A percentile compares a stretch with the other conserved stretches of the same genome.
phyloP scores from a whole-genome alignment of 1,140 invertebrate species.

The Caenorhabditis tropicalis region DNA sequence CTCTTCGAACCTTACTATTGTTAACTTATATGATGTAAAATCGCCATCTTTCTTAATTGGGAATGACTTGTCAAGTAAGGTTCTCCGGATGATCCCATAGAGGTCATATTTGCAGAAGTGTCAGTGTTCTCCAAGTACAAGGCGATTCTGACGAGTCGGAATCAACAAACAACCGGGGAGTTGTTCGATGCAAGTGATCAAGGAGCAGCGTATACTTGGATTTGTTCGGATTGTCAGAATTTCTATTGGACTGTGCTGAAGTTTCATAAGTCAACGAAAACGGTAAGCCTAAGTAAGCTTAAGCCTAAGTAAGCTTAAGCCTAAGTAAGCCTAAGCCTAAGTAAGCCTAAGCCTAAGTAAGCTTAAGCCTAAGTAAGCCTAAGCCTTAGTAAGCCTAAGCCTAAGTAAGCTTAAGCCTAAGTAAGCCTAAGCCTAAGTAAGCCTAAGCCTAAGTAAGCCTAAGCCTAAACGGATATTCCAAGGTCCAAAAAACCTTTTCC shows the following conservation, averaged over 20 bases:
- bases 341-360: no score
- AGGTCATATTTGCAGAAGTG: neutral
- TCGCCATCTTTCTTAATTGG: neutral
- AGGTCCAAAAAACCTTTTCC: no score
- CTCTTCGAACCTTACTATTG: neutral
- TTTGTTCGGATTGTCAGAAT: neutral
- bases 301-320: no score
- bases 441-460: no score
- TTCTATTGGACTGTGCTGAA: constrained; percentile 1
- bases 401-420: no score
- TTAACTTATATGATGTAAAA: neutral
- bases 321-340: no score
- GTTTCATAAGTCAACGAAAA: neutral
- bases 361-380: no score
- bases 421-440: no score
- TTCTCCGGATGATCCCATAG: neutral
- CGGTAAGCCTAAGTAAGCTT: neutral
- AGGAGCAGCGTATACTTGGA: neutral
- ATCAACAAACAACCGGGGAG: constrained; percentile 5
- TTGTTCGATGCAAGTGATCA: constrained; percentile 18
- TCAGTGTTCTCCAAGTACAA: constrained; percentile 11
- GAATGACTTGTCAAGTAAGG: neutral
- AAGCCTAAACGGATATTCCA: no score
- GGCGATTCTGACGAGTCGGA: neutral
- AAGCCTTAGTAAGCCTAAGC: no score